phyloP scores from a whole-genome alignment of 2,888 invertebrate species.

The Acleris cristana region DNA sequence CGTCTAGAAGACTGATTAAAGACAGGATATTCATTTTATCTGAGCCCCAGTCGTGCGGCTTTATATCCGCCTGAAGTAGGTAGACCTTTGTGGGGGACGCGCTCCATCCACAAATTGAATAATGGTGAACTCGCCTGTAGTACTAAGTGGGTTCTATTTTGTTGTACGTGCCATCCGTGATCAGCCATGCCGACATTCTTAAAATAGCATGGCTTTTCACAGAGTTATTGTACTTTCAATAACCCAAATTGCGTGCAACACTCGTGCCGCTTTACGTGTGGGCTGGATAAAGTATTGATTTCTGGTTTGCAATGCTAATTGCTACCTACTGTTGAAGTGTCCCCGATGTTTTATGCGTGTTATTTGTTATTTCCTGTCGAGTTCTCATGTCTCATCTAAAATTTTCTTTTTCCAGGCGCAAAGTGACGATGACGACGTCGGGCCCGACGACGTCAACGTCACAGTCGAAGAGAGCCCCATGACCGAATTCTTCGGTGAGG shows the following conservation, averaged over 20 bases:
- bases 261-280: conserved; percentile 9
- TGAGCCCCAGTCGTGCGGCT: conserved; percentile 36
- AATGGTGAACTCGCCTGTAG: conserved; percentile 67
- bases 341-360: no score
- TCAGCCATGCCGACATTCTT: conserved; percentile 39
- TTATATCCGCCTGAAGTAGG: conserved; percentile 48
- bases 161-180: conserved; percentile 59
- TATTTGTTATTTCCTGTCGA: no score
- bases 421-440: conserved; percentile 98
- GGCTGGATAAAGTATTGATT: conserved; percentile 21
- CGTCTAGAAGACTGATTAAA: conserved; percentile 19
- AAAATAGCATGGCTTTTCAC: conserved; percentile 27
- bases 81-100: conserved; percentile 58
- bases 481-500: conserved; percentile 99
- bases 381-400: no score
- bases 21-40: conserved; percentile 36
- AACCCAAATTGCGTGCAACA: conserved; percentile 24
- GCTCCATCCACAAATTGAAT: conserved; percentile 72
- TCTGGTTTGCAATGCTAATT: conserved; percentile 11
- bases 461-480: conserved; percentile 98
- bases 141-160: conserved; percentile 75
- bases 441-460: conserved; percentile 97
- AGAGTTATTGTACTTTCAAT: conserved; percentile 20
- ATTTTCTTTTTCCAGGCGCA: conserved; percentile 88
- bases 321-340: conserved; percentile 1